These are phyloP conservation scores for Cheumatopsyche charites DNA, from an alignment of 1,140 invertebrate genomes.

Conservation along the genomic window DNA sequence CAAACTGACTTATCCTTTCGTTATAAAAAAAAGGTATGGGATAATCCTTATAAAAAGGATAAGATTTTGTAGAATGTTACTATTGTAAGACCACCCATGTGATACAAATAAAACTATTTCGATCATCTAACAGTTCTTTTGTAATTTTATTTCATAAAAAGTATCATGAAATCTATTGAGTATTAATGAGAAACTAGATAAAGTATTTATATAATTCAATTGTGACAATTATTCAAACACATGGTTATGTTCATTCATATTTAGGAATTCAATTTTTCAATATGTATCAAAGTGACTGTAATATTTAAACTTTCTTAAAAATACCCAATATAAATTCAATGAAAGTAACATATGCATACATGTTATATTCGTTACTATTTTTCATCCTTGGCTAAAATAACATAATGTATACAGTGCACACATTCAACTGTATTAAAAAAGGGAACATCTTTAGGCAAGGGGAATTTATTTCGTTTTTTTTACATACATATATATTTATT, in stretches of 20 bases:
- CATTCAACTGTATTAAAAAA: slow-evolving; percentile 17
- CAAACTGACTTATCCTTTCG: background rate
- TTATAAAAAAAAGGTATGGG: slow-evolving; percentile 3
- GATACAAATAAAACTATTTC: background rate
- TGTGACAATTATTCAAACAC: no score
- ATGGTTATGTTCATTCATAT: no score
- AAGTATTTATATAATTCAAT: no score
- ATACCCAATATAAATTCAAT: background rate
- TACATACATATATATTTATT: slow-evolving; percentile 6
- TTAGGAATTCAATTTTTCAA: no score
- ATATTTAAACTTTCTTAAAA: no score
- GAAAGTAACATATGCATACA: background rate
- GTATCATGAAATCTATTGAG: background rate
- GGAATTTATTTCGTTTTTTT: background rate
- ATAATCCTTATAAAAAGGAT: slow-evolving; percentile 13
- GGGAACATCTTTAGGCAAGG: background rate
- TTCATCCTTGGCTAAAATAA: background rate
- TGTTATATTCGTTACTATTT: background rate
- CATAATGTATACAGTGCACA: slow-evolving; percentile 8
- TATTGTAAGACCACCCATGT: background rate
- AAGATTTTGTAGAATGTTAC: background rate
- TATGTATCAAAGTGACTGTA: no score
- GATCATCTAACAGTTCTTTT: background rate
- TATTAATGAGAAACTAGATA: no score
- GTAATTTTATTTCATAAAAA: background rate